Conservation (phyloP, 2,888 invertebrate species). For the Hanleya hanleyi region DNA sequence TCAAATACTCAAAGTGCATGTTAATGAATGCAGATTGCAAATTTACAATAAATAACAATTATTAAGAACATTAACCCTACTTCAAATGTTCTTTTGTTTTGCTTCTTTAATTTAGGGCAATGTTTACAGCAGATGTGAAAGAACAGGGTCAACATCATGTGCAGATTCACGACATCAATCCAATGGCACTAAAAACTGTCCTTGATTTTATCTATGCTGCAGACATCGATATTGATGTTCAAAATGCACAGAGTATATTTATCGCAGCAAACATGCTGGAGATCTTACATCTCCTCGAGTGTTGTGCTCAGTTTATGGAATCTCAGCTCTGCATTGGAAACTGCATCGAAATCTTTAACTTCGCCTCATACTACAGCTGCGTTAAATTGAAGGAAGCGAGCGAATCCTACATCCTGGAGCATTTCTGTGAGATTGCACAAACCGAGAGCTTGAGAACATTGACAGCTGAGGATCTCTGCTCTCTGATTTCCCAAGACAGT, state of each 20-base stretch:
- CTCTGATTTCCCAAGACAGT: conserved; percentile 81
- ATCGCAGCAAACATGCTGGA: conserved; percentile 89
- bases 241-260: conserved; percentile 89
- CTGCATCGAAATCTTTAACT: conserved; percentile 89
- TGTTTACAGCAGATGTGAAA: conserved; percentile 90
- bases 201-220: conserved; percentile 93
- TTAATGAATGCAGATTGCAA: too few relatives aligned
- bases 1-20: too few relatives aligned
- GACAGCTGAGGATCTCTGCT: conserved; percentile 83
- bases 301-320: conserved; percentile 88
- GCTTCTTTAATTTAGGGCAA: conserved; percentile 76
- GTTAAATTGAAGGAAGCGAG: conserved; percentile 83
- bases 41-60: too few relatives aligned
- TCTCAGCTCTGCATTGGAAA: conserved; percentile 92
- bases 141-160: conserved; percentile 87
- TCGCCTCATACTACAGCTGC: conserved; percentile 92
- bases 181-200: conserved; percentile 85
- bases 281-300: conserved; percentile 84
- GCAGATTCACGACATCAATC: conserved; percentile 85
- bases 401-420: conserved; percentile 82
- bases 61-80: too few relatives aligned
- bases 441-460: conserved; percentile 85
- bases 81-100: not conserved
- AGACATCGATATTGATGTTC: conserved; percentile 74
- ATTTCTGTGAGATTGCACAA: conserved; percentile 69